phyloP scores from a whole-genome alignment of 2,113 vertebrate genomes.

The Cepphus grylle region DNA sequence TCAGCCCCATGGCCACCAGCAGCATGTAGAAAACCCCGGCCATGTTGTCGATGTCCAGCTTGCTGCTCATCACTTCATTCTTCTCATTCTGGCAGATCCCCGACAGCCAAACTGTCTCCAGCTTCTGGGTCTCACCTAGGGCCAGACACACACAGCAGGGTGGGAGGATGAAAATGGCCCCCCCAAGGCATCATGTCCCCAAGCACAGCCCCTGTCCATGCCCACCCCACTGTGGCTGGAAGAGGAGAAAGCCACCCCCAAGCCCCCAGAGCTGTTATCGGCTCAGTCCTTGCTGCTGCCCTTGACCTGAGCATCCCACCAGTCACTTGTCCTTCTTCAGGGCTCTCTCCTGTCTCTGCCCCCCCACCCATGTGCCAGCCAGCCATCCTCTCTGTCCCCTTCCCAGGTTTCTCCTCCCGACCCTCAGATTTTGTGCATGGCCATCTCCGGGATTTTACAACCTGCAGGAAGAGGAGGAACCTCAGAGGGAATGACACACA shows the following conservation, averaged over 20 bases:
- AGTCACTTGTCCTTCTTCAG: neutral
- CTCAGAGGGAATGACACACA: neutral
- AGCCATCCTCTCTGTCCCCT: neutral
- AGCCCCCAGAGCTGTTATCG: neutral
- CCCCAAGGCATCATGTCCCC: neutral
- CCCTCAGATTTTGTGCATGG: neutral
- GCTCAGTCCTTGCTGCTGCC: neutral
- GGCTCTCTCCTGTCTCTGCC: neutral
- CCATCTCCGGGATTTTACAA: neutral
- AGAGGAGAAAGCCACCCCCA: neutral
- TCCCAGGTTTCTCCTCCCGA: neutral
- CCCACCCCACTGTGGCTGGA: neutral
- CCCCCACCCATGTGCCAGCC: neutral
- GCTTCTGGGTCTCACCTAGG: constrained; percentile 92
- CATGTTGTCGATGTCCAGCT: constrained; percentile 99
- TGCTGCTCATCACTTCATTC: constrained; percentile 98
- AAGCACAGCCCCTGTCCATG: neutral
- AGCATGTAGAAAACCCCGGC: constrained; percentile 99
- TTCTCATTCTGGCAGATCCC: constrained; percentile 98
- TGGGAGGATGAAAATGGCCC: neutral
- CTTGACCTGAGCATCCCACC: neutral
- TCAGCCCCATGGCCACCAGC: constrained; percentile 97
- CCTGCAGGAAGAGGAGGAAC: neutral
- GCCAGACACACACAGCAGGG: accelerated
- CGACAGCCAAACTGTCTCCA: constrained; percentile 96